phyloP scores from a whole-genome alignment of 2,113 vertebrate species.

The Pelodiscus sinensis region DNA sequence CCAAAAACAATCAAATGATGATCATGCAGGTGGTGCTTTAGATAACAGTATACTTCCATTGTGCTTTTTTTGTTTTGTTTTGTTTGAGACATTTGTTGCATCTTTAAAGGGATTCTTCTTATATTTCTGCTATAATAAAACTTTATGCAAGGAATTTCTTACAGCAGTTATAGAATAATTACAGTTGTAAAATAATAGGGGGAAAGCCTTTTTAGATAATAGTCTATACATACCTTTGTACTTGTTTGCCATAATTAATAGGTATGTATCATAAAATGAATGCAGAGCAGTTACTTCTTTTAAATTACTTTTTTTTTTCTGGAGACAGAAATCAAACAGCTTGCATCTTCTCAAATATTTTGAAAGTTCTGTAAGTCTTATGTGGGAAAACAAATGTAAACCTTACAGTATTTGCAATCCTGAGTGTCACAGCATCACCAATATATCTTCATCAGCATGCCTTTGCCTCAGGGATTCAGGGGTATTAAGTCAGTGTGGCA shows the following conservation, averaged over 20 bases:
- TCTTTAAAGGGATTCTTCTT: conserved; percentile 4
- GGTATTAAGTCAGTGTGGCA: conserved; percentile 39
- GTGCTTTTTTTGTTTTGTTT: background rate
- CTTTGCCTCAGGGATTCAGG: conserved; percentile 31
- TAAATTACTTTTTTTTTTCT: background rate
- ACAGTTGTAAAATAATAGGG: background rate
- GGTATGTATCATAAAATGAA: background rate
- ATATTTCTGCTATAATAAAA: conserved; percentile 1
- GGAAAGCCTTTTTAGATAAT: conserved; percentile 1
- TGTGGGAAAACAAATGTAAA: background rate
- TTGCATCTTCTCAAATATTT: background rate
- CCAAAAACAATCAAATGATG: conserved; percentile 37
- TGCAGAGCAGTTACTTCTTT: background rate
- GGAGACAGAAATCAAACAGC: background rate
- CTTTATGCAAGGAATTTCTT: conserved; percentile 11
- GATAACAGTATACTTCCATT: background rate
- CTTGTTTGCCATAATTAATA: background rate
- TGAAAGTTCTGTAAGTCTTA: background rate
- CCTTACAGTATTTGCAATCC: background rate
- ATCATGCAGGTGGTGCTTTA: background rate
- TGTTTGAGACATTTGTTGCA: background rate
- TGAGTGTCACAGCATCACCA: conserved; percentile 14
- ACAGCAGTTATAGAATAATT: background rate
- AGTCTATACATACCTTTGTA: background rate
- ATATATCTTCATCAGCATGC: conserved; percentile 46